Conservation (phyloP, 2,113 vertebrate species). For the Morone saxatilis region DNA sequence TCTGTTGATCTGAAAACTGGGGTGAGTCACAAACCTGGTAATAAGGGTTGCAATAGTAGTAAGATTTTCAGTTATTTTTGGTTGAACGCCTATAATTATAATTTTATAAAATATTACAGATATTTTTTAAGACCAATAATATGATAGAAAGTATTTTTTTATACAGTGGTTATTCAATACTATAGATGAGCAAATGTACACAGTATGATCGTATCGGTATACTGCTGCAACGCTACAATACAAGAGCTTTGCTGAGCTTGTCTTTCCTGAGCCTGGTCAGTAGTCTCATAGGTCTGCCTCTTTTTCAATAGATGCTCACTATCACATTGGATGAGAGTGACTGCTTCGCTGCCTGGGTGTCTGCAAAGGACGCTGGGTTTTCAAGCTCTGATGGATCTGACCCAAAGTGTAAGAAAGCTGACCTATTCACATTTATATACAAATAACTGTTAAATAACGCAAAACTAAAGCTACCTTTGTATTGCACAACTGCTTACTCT, state of each 20-base stretch:
- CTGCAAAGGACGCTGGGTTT: conserved; percentile 97
- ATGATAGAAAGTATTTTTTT: too few relatives aligned
- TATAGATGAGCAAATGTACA: too few relatives aligned
- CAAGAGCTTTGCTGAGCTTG: not conserved
- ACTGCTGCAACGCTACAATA: not conserved
- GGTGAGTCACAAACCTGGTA: conserved; percentile 83
- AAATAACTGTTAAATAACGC: not conserved
- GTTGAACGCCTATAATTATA: too few relatives aligned
- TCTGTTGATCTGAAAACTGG: conserved; percentile 99
- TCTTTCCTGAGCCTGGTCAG: not conserved
- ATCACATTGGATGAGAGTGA: conserved; percentile 98
- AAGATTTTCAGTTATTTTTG: too few relatives aligned
- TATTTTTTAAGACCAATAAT: too few relatives aligned
- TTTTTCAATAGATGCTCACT: conserved; percentile 91
- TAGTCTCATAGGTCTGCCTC: not conserved
- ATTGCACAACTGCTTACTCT: not conserved
- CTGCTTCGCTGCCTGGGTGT: conserved; percentile 99
- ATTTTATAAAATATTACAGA: too few relatives aligned
- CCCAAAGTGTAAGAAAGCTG: conserved; percentile 91
- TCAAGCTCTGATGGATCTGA: conserved; percentile 97
- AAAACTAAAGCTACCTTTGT: not conserved
- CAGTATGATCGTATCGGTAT: too few relatives aligned
- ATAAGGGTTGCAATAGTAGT: not conserved
- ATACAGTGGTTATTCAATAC: too few relatives aligned
- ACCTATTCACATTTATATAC: not conserved